Evolutionary conservation across 2,888 invertebrate genomes (phyloP), one percentile per base, ranked within the genome.

Genomic region (Cheilosia scutellata): DNA sequence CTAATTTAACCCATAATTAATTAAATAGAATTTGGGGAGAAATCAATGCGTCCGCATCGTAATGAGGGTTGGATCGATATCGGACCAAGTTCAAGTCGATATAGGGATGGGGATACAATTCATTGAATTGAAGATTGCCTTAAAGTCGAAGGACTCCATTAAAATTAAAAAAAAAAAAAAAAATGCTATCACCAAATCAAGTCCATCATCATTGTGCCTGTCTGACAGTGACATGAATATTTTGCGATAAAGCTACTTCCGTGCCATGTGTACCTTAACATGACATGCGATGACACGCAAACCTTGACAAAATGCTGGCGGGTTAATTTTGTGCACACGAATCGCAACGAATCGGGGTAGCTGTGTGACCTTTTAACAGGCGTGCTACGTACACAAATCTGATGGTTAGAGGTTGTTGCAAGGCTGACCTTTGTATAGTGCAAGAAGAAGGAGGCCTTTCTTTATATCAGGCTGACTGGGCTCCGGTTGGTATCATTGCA

Each of bases 1-100:
- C 74, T 57, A 68, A 78, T 68, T 71, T 57, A 51, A 72, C 65
- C 42, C 72, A 74, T 70, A 83, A 78, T 78, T 83, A 83, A 83
- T 83, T 83, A 68, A 72, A 49, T 51, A 63, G 63, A 78, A 58
- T 5, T 11, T 42, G 33, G 37, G 57, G 9, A 9, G 9, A 20
- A 57, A 57, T 57, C 57, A 25, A 57, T 57, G 11, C 33, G 31
- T n/a, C n/a, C 16, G 2, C 40, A 6, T 20, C 16, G 7, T 16
- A 20, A 51, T 27, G 25, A 49, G 40, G 40, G 29, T 20, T 16
- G 7, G 62, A 83, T 82, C 77, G 82, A 78, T 83, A 72, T n/a
- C 40, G 11, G 5, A 49, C 49, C 20, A 5, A 66, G 51, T 20
- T 20, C 31, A n/a, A 4, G 20, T 20, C 20, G 20, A 2, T 20